A percentile compares a stretch with the other conserved stretches of the same genome.
Evolutionary conservation across 2,888 invertebrate genomes (phyloP).

Genomic region (Ormyrus nitidulus): DNA sequence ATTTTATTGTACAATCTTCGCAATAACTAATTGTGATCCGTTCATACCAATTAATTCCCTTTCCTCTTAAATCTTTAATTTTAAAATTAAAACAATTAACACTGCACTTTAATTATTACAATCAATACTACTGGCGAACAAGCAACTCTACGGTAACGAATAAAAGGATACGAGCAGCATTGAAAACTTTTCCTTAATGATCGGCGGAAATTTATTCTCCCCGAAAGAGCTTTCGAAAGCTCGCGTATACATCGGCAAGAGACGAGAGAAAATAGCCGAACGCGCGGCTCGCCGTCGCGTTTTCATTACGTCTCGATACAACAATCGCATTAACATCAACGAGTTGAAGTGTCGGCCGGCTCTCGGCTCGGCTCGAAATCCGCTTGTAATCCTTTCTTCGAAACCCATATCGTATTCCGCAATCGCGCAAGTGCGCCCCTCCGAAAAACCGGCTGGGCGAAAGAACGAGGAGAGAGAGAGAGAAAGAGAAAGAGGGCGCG

Average conservation of each 20-base stretch:
- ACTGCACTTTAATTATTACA: too few relatives aligned
- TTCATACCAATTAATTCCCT: too few relatives aligned
- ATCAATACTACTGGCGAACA: too few relatives aligned
- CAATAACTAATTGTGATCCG: too few relatives aligned
- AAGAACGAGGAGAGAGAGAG: slow-evolving; percentile 2
- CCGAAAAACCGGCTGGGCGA: slow-evolving; percentile 34
- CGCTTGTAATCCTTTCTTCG: slow-evolving; percentile 37
- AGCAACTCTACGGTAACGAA: too few relatives aligned
- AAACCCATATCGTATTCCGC: slow-evolving; percentile 10
- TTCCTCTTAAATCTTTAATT: too few relatives aligned
- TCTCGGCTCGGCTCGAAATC: slow-evolving; percentile 8
- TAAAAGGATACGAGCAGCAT: too few relatives aligned
- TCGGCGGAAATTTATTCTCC: too few relatives aligned
- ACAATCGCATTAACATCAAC: slow-evolving; percentile 42
- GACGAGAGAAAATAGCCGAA: not conserved
- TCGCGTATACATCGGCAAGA: not conserved
- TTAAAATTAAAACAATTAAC: too few relatives aligned
- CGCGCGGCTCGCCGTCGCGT: not conserved
- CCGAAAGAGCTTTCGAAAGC: too few relatives aligned
- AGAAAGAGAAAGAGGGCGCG: not conserved
- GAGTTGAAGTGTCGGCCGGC: not conserved
- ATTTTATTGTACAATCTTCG: too few relatives aligned
- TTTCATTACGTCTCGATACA: slow-evolving; percentile 13
- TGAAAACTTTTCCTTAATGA: too few relatives aligned
- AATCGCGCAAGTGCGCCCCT: slow-evolving; percentile 37